Percentiles rank a stretch among this genome's conserved stretches.
Evolutionary conservation across 2,113 vertebrate species (phyloP).

Genomic region (Anhinga rufa): DNA sequence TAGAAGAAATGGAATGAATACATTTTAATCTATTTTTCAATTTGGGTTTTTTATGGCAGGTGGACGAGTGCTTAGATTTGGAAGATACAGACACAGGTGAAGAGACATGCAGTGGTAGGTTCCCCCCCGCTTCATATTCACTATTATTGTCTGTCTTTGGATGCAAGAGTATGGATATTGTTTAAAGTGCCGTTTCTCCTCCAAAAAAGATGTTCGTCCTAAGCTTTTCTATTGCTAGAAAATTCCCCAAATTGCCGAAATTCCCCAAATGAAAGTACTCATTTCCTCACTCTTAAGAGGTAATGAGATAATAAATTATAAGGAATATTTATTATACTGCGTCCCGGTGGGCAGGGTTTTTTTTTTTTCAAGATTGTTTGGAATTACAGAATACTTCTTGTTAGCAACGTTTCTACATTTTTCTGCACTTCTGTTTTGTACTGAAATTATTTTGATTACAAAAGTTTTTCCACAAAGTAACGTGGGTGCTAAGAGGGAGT

Average conservation of each 20-base stretch:
- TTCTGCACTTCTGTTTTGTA: neutral
- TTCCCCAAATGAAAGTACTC: neutral
- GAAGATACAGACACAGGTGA: slow-evolving; percentile 56
- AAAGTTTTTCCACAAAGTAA: neutral
- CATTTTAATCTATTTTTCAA: neutral
- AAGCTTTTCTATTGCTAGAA: neutral
- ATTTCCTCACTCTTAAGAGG: neutral
- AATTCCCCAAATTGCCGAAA: neutral
- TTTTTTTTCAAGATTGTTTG: neutral
- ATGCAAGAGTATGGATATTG: neutral
- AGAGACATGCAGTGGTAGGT: slow-evolving; percentile 41
- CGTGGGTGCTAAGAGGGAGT: neutral
- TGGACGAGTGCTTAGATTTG: slow-evolving; percentile 56
- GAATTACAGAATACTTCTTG: neutral
- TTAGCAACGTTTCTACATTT: neutral
- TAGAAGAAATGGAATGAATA: neutral
- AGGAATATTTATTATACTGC: neutral
- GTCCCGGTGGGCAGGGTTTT: neutral
- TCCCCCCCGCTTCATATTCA: neutral
- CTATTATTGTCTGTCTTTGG: neutral
- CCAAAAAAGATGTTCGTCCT: neutral
- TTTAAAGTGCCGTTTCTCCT: neutral
- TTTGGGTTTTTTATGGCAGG: slow-evolving; percentile 31
- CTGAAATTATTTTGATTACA: neutral
- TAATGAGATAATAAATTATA: neutral